Base-by-base conservation (phyloP, 2,888 invertebrate species). In the Halictus quadricinctus region DNA sequence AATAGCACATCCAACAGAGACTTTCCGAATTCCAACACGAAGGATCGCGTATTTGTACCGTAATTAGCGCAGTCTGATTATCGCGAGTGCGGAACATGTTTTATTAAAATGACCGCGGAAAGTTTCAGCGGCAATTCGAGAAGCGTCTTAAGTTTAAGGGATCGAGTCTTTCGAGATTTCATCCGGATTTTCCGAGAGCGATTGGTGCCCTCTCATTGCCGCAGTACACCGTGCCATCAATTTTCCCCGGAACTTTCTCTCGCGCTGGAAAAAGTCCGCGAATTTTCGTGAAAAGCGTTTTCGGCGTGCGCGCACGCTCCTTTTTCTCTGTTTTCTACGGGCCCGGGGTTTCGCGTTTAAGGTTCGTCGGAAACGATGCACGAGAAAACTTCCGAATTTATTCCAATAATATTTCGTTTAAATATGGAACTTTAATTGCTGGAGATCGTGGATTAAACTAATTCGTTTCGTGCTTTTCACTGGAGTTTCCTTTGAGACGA, bases 171-270 rank as follows among this genome's bases (percentile, higher is more conserved):
- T 81, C 81, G 75, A 81, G 88, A 89, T 89, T 89, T 89, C 86
- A 83, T 72, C 81, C 72, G 77, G 80, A 86, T 89, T 87, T 81
- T 83, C 76, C 83, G 81, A 75, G 79, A 81, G 70, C 84, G 89
- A 86, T 88, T 84, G 89, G 70, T 77, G 79, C 69, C 76, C 79
- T 74, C 81, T 84, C 87, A 74, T 84, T 87, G 84, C 80, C 78
- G 75, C 76, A 79, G 72, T 84, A 84, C 89, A 89, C 83, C 86
- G 87, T 74, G 80, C 88, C 89, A 88, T 89, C 84, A 89, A 89
- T 89, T 89, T 88, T 54, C 50, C 81, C 80, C 70, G 83, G 76
- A 89, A 89, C 84, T 89, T 89, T 89, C 82, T 72, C 74, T 29
- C 73, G 29, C n/a, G 76, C 72, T 58, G 72, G 79, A 80, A 86